Percentiles rank a stretch among this genome's conserved stretches.
Evolutionary conservation across 1,140 invertebrate genomes (phyloP).

Genomic region (Lucilia cuprina): DNA sequence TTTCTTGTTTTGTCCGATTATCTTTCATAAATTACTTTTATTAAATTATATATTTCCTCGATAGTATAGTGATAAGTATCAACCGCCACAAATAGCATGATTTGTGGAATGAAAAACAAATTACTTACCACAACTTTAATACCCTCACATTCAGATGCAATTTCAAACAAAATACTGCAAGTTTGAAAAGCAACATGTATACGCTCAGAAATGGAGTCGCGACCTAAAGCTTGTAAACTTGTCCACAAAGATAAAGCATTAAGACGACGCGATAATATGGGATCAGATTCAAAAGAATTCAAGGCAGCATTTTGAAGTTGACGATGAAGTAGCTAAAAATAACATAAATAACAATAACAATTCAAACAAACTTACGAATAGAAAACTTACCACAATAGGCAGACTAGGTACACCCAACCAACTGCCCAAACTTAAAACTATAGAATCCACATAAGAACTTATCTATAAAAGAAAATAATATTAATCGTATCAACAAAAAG

Average conservation of each 20-base stretch:
- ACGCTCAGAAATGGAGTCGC: slow-evolving; percentile 75
- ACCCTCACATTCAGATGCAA: slow-evolving; percentile 73
- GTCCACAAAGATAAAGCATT: slow-evolving; percentile 85
- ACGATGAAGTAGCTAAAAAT: slow-evolving; percentile 53
- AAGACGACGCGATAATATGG: slow-evolving; percentile 69
- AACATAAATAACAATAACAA: background rate
- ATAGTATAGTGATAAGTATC: background rate
- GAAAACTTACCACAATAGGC: slow-evolving; percentile 80
- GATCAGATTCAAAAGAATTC: slow-evolving; percentile 75
- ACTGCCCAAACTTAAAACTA: slow-evolving; percentile 83
- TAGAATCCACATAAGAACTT: slow-evolving; percentile 75
- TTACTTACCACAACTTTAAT: slow-evolving; percentile 75
- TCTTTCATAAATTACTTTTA: too few species aligned
- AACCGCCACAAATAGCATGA: background rate
- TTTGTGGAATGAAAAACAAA: too few species aligned
- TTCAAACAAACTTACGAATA: slow-evolving; percentile 53
- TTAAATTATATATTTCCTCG: background rate
- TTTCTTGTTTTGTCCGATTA: too few species aligned
- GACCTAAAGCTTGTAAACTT: slow-evolving; percentile 77
- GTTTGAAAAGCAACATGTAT: slow-evolving; percentile 79
- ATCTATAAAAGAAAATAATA: slow-evolving; percentile 37
- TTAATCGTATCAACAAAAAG: background rate
- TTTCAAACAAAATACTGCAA: slow-evolving; percentile 75
- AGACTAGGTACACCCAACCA: slow-evolving; percentile 92
- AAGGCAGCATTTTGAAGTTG: slow-evolving; percentile 73